Base-by-base conservation (phyloP, 2,888 invertebrate genomes). In the Brenthis ino region DNA sequence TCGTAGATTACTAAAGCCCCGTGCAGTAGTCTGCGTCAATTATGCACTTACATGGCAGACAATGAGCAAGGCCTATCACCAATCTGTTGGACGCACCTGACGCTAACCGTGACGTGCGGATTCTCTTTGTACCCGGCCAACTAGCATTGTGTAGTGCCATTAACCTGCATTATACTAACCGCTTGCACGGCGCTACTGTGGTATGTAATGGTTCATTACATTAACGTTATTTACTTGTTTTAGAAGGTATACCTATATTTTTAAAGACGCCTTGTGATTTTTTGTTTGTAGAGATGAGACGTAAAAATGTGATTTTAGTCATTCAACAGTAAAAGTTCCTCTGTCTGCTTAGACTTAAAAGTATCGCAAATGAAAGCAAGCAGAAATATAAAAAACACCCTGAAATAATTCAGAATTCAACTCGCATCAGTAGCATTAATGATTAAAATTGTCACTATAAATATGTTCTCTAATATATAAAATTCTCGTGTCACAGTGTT, bases 81-180 rank as follows among this genome's bases (percentile, higher is more conserved):
- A 82, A 82, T 83, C 85, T 85, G 85, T 80, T 82, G 78, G 80
- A 73, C 75, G 79, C 85, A 87, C 83, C 85, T 87, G 88, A 80
- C 83, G 81, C 76, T 77, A 74, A 75, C 75, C 74, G 75, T 82
- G 84, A 86, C 86, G 84, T 82, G 82, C 75, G 77, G 76, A 83
- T 82, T 83, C 86, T 84, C 89, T 89, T 88, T 89, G 87, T 89
- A 78, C 72, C 68, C 53, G 63, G 57, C 54, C 65, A 65, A 66
- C 73, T 67, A 65, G 58, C 57, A 57, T 65, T 69, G 65, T 72
- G 76, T 68, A 64, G 54, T 65, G 54, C 61, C 57, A 68, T 68
- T 68, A 65, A 65, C 71, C 67, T 60, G 68, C 63, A 71, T 68
- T 65, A 68, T 58, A 71, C 48, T 56, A 57, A 63, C 55, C 65